Percentiles rank a stretch among this genome's conserved stretches.
phyloP scores from a whole-genome alignment of 2,888 invertebrate genomes.

The Abrostola tripartita region DNA sequence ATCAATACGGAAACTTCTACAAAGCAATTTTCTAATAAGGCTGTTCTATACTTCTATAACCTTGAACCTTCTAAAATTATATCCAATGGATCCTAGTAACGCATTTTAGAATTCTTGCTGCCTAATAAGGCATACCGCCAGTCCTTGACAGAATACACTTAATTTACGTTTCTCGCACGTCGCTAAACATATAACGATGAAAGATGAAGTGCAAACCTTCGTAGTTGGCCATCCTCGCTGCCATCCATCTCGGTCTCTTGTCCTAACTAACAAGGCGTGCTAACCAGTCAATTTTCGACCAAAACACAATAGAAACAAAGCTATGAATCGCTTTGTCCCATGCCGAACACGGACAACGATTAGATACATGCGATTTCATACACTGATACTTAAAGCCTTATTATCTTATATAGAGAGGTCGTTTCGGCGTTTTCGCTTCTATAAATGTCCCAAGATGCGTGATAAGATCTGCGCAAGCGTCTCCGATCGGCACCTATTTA shows the following conservation, averaged over 20 bases:
- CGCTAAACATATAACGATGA: slow-evolving; percentile 56
- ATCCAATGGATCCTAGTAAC: slow-evolving; percentile 5
- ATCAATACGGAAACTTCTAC: too few species aligned
- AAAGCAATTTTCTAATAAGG: too few species aligned
- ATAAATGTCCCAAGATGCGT: slow-evolving; percentile 74
- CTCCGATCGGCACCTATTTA: slow-evolving; percentile 85
- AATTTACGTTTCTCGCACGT: slow-evolving; percentile 55
- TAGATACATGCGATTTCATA: slow-evolving; percentile 65
- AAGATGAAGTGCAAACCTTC: slow-evolving; percentile 65
- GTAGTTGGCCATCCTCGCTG: slow-evolving; percentile 34
- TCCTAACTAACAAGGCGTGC: slow-evolving; percentile 62
- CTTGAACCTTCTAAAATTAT: background rate
- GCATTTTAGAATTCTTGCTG: slow-evolving; percentile 7
- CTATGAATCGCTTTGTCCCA: slow-evolving; percentile 56
- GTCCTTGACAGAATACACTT: slow-evolving; percentile 37
- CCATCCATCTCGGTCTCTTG: slow-evolving; percentile 65
- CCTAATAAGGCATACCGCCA: slow-evolving; percentile 11
- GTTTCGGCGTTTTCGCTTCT: slow-evolving; percentile 69
- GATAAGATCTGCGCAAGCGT: slow-evolving; percentile 84
- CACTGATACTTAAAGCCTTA: slow-evolving; percentile 69
- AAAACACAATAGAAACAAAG: slow-evolving; percentile 64
- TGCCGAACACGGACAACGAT: slow-evolving; percentile 59
- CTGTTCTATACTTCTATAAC: too few species aligned
- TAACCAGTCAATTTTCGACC: slow-evolving; percentile 60
- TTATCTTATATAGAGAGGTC: slow-evolving; percentile 66